Evolutionary conservation across 1,140 invertebrate genomes (phyloP).

Genomic region (Apolygus lucorum): DNA sequence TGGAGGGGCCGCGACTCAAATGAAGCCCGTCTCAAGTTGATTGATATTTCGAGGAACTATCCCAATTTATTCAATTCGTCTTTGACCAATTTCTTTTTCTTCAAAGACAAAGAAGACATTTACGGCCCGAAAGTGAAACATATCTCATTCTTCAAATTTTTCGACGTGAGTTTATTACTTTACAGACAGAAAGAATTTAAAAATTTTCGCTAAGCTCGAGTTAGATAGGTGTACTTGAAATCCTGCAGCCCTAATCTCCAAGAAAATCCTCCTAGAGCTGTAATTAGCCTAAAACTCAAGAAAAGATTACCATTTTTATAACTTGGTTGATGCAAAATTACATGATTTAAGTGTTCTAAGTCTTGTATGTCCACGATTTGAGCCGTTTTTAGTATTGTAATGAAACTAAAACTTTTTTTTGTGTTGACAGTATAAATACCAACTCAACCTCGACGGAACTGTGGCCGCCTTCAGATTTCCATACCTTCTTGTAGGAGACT

Average conservation of each 20-base stretch:
- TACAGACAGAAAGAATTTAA: no score
- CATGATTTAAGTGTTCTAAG: no score
- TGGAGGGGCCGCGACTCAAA: constrained; percentile 89
- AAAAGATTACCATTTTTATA: no score
- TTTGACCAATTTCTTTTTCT: constrained; percentile 96
- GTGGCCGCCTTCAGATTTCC: constrained; percentile 93
- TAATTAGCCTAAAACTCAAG: no score
- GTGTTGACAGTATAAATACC: constrained; percentile 84
- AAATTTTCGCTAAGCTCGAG: no score
- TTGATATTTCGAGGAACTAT: constrained; percentile 65
- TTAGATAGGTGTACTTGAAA: no score
- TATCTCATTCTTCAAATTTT: constrained; percentile 90
- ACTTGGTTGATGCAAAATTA: no score
- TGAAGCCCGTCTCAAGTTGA: constrained; percentile 68
- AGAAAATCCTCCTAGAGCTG: neutral
- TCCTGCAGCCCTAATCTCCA: no score
- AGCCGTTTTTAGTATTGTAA: no score
- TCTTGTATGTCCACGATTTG: no score
- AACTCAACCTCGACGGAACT: constrained; percentile 89
- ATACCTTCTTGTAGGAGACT: constrained; percentile 78
- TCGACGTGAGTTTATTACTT: constrained; percentile 60
- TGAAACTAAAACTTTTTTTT: no score
- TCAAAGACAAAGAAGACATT: constrained; percentile 68
- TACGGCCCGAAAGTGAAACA: constrained; percentile 78
- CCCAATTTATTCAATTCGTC: constrained; percentile 82